Conservation (phyloP, 1,140 invertebrate species). For the Macrobrachium nipponense region DNA sequence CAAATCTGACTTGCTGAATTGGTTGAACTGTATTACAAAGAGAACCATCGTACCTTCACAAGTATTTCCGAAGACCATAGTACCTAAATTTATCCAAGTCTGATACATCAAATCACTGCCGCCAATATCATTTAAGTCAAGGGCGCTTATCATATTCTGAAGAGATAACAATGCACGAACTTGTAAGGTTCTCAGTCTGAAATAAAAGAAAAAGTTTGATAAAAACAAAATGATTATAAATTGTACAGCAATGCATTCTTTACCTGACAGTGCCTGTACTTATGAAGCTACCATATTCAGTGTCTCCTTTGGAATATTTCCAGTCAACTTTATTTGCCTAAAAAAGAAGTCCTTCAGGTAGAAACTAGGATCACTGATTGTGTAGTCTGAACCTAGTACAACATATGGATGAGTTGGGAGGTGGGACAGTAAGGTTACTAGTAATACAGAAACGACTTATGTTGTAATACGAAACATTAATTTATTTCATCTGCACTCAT, state of each 20-base stretch:
- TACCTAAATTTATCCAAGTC: conserved; percentile 67
- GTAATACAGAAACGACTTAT: too few species aligned
- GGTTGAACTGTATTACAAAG: too few species aligned
- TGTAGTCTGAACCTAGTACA: too few species aligned
- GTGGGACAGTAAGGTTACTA: too few species aligned
- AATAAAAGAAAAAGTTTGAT: conserved; percentile 46
- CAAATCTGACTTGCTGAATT: background rate
- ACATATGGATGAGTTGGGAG: too few species aligned
- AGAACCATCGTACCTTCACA: conserved; percentile 24
- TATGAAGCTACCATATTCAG: too few species aligned
- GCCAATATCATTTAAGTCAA: conserved; percentile 75
- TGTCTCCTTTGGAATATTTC: too few species aligned
- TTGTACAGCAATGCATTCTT: background rate
- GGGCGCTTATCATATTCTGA: conserved; percentile 76
- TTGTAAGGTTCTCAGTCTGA: conserved; percentile 70
- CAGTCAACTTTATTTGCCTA: too few species aligned
- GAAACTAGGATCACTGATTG: too few species aligned
- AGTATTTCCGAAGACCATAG: conserved; percentile 46
- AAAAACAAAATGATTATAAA: background rate
- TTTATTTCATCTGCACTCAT: too few species aligned
- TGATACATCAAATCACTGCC: conserved; percentile 72
- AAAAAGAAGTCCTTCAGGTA: too few species aligned
- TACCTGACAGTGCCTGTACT: background rate
- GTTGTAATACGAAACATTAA: too few species aligned
- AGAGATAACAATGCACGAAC: conserved; percentile 76